Evolutionary conservation across 2,888 invertebrate species (phyloP).

Genomic region (Megastigmus dorsalis): DNA sequence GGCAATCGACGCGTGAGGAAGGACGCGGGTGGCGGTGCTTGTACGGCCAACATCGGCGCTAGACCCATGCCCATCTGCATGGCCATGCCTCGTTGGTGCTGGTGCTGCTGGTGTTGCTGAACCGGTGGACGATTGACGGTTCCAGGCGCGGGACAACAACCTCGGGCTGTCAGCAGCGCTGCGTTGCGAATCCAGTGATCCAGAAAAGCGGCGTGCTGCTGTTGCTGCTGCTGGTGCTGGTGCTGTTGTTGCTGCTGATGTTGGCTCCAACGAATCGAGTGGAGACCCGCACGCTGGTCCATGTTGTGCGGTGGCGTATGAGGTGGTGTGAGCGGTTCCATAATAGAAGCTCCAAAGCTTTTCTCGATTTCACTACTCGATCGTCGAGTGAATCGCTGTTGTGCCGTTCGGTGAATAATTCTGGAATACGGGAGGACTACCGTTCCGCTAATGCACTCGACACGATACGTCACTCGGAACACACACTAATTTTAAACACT

Average conservation of each 20-base stretch:
- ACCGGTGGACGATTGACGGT: too few relatives aligned
- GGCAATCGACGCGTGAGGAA: conserved; percentile 84
- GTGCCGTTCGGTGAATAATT: too few relatives aligned
- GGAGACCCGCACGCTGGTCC: conserved; percentile 21
- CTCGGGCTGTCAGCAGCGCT: conserved; percentile 66
- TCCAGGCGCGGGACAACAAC: conserved; percentile 75
- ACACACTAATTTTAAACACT: neutral
- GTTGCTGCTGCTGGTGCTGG: conserved; percentile 58
- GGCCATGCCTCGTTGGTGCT: too few relatives aligned
- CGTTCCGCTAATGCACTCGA: neutral
- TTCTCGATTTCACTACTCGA: neutral
- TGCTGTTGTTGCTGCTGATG: conserved; percentile 61
- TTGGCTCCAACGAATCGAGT: conserved; percentile 48
- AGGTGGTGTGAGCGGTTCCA: conserved; percentile 71
- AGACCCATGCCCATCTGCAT: conserved; percentile 5
- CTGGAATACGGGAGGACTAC: too few relatives aligned
- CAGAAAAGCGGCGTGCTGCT: conserved; percentile 64
- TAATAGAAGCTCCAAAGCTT: conserved; percentile 58
- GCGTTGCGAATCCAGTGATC: conserved; percentile 70
- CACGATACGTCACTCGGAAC: neutral
- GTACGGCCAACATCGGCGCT: conserved; percentile 46
- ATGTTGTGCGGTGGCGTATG: conserved; percentile 62
- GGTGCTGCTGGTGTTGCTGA: conserved; percentile 74
- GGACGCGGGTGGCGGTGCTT: conserved; percentile 69
- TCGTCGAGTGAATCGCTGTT: too few relatives aligned